A percentile compares a stretch with the other conserved stretches of the same genome.
These are phyloP conservation scores for Oriolus oriolus DNA, from an alignment of 2,113 vertebrate genomes.

Conservation along the genomic window DNA sequence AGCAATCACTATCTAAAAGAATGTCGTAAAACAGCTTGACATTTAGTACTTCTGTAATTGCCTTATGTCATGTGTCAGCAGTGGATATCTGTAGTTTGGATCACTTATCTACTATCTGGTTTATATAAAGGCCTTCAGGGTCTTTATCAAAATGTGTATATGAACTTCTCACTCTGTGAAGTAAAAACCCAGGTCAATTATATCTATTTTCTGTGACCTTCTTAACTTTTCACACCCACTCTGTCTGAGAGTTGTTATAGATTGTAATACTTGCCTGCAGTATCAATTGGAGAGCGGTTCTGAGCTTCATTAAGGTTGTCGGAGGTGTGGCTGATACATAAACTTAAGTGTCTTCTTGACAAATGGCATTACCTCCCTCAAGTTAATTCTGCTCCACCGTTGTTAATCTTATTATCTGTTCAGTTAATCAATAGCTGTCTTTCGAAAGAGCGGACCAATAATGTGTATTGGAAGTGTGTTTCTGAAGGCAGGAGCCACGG, in stretches of 20 bases:
- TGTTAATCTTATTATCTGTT: slow-evolving; percentile 71
- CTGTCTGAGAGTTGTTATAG: slow-evolving; percentile 2
- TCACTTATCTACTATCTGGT: slow-evolving; percentile 50
- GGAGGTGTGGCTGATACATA: slow-evolving; percentile 31
- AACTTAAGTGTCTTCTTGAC: slow-evolving; percentile 67
- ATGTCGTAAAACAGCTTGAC: not conserved
- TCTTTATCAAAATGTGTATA: slow-evolving; percentile 29
- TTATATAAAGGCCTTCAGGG: slow-evolving; percentile 7
- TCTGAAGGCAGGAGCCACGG: not conserved
- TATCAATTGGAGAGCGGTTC: slow-evolving; percentile 7
- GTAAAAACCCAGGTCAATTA: slow-evolving; percentile 45
- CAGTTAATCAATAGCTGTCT: slow-evolving; percentile 65
- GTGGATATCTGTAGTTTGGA: slow-evolving; percentile 37
- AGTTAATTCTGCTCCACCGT: slow-evolving; percentile 71
- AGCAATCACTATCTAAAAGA: slow-evolving; percentile 23
- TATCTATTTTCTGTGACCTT: slow-evolving; percentile 64
- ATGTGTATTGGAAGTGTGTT: not conserved
- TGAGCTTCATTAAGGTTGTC: slow-evolving; percentile 36
- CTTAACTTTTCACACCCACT: slow-evolving; percentile 54
- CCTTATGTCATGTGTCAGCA: slow-evolving; percentile 14
- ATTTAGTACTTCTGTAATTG: slow-evolving; percentile 50
- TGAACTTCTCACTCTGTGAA: slow-evolving; percentile 75
- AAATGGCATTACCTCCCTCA: slow-evolving; percentile 75
- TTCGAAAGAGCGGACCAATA: slow-evolving; percentile 38
- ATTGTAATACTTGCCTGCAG: slow-evolving; percentile 56